These are phyloP conservation scores for Drosophila mimetica DNA, from an alignment of 2,888 invertebrate species.

Conservation along the genomic window DNA sequence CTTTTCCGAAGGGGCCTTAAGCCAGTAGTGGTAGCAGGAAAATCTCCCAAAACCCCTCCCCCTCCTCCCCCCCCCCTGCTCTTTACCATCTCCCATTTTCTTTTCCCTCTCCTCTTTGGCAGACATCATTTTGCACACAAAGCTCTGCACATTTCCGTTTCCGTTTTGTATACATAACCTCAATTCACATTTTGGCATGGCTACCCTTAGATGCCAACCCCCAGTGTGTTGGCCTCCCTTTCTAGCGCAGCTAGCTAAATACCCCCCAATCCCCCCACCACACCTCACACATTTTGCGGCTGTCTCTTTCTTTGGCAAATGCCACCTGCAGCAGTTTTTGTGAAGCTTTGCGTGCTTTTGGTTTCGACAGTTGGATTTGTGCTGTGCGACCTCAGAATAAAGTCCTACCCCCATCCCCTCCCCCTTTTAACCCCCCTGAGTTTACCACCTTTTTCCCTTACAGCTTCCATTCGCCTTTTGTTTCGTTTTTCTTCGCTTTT, in stretches of 20 bases:
- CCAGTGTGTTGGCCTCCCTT: not conserved
- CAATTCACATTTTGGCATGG: slow-evolving; percentile 77
- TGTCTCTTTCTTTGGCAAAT: slow-evolving; percentile 56
- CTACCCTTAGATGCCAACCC: slow-evolving; percentile 54
- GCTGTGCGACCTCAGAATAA: slow-evolving; percentile 66
- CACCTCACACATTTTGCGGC: not conserved
- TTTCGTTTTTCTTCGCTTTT: slow-evolving; percentile 55
- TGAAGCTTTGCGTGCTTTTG: slow-evolving; percentile 78
- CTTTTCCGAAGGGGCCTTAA: slow-evolving; percentile 75
- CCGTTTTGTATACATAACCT: slow-evolving; percentile 82
- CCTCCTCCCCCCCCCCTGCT: not conserved
- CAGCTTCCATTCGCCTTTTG: slow-evolving; percentile 67
- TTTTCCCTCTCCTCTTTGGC: slow-evolving; percentile 16
- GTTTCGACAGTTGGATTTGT: slow-evolving; percentile 82
- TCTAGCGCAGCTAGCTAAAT: not conserved
- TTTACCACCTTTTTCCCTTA: slow-evolving; percentile 19
- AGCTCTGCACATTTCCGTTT: slow-evolving; percentile 79
- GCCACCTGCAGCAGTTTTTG: slow-evolving; percentile 74
- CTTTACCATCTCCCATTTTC: not conserved
- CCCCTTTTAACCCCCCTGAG: not conserved
- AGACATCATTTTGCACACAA: slow-evolving; percentile 81
- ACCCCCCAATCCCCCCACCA: not conserved
- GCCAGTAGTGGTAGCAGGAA: slow-evolving; percentile 29
- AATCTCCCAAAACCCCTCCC: not conserved
- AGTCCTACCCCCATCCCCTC: slow-evolving; percentile 2